Conservation (phyloP, 1,140 invertebrate species). For the Drosophila dunni region DNA sequence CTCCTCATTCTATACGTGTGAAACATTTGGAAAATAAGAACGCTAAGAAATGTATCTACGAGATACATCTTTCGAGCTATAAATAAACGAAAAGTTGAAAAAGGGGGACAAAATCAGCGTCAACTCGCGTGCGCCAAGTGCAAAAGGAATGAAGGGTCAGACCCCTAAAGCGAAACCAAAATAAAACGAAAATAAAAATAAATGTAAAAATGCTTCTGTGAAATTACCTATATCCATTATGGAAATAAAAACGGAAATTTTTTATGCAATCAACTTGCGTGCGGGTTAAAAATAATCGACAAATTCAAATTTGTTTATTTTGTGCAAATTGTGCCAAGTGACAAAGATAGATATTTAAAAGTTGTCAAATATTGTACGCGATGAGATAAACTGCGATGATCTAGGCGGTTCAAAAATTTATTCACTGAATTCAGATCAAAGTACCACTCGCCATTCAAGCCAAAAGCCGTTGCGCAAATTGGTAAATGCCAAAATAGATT, state of each 20-base stretch:
- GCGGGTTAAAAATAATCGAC: constrained; percentile 17
- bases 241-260: constrained; percentile 33
- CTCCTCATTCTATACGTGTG: constrained; percentile 8
- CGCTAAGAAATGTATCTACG: constrained; percentile 40
- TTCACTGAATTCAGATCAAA: constrained; percentile 58
- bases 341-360: constrained; percentile 46
- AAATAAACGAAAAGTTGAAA: constrained; percentile 51
- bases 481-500: constrained; percentile 65
- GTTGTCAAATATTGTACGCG: constrained; percentile 32
- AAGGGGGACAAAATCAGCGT: constrained; percentile 59
- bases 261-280: constrained; percentile 38
- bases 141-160: constrained; percentile 50
- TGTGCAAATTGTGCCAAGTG: constrained; percentile 39
- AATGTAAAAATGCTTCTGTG: constrained; percentile 20
- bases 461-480: constrained; percentile 56
- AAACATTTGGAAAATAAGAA: constrained; percentile 40
- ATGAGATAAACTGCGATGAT: constrained; percentile 24
- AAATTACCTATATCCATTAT: constrained; percentile 37
- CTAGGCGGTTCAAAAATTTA: constrained; percentile 52
- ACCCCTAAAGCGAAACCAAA: constrained; percentile 24
- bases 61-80: constrained; percentile 75
- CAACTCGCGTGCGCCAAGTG: constrained; percentile 65
- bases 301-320: constrained; percentile 44
- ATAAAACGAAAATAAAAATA: constrained; percentile 10
- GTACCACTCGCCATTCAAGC: constrained; percentile 61